phyloP scores from a whole-genome alignment of 2,113 vertebrate genomes.

The Geococcyx californianus region DNA sequence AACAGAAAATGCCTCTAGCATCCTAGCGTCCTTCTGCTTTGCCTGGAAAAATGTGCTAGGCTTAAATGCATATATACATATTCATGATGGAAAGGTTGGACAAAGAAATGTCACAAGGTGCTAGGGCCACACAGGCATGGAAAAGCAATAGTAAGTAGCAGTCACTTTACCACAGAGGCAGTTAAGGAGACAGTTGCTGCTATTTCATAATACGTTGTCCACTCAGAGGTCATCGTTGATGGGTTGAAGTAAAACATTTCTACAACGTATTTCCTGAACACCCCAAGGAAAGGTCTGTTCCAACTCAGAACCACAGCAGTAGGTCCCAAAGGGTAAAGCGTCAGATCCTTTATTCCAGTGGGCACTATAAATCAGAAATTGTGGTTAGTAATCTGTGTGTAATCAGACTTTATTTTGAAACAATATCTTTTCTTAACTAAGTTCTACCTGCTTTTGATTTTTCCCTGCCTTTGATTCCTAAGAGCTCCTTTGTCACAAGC shows the following conservation, averaged over 20 bases:
- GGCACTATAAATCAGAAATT: constrained; percentile 79
- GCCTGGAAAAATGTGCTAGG: neutral
- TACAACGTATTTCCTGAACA: constrained; percentile 93
- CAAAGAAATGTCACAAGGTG: neutral
- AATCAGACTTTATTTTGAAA: neutral
- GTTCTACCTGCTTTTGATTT: neutral
- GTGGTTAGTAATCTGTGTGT: neutral
- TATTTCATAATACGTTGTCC: constrained; percentile 97
- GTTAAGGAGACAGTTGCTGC: constrained; percentile 88
- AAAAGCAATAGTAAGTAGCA: neutral
- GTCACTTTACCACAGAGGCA: constrained; percentile 87
- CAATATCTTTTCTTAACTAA: neutral
- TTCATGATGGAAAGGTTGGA: neutral
- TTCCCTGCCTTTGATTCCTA: neutral
- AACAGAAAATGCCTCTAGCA: neutral
- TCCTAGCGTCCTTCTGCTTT: neutral
- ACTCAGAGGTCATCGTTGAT: constrained; percentile 86
- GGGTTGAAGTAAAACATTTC: constrained; percentile 98
- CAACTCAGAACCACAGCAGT: constrained; percentile 91
- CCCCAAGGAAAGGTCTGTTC: constrained; percentile 89
- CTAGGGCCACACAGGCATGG: neutral
- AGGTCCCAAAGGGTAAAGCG: constrained; percentile 90
- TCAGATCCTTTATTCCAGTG: constrained; percentile 89
- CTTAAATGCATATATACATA: neutral
- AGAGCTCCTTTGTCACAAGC: neutral